Evolutionary conservation across 1,140 invertebrate species (phyloP), one percentile per base, ranked within the genome.

Genomic region (Calycopis cecrops): DNA sequence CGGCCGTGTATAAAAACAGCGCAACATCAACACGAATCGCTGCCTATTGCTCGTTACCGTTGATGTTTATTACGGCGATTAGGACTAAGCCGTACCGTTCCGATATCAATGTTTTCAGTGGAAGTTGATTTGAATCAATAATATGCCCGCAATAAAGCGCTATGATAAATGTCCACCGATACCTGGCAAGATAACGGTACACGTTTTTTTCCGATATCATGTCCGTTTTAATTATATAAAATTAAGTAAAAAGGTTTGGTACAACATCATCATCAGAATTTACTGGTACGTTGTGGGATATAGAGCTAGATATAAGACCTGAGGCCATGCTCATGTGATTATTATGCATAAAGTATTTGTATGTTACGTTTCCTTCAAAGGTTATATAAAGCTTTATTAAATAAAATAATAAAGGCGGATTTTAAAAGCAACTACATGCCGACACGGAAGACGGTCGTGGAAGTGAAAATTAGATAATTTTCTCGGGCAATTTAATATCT

Each of bases 21-120:
- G 79, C 81, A 85, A 85, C 83, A 86, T 85, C 81, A 85, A 79
- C 83, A 83, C 79, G 83, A 84, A 83, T 86, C 75, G 83, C 81
- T 79, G 78, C 81, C 83, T 85, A 85, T 83, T 82, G 79, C 83
- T 83, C 83, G 83, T 86, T 86, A 85, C 81, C 67, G 74, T 77
- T 79, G 79, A 86, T 86, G 83, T 85, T 86, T 83, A 86, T 86
- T 86, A 83, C 80, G 69, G 81, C 85, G 84, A 86, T 86, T 85
- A 86, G 76, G 76, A 74, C 73, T 82, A 77, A 83, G 79, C 78
- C 76, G 69, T 67, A 72, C 71, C 62, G 73, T 74, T 76, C 6
- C 76, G 69, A 76, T 84, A 83, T 79, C 78, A 73, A 79, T 74
- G 73, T 76, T 77, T 73, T 73, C 69, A 69, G 67, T 62, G 50